phyloP scores from a whole-genome alignment of 2,797 vertebrate species.

The Nannoperca australis region DNA sequence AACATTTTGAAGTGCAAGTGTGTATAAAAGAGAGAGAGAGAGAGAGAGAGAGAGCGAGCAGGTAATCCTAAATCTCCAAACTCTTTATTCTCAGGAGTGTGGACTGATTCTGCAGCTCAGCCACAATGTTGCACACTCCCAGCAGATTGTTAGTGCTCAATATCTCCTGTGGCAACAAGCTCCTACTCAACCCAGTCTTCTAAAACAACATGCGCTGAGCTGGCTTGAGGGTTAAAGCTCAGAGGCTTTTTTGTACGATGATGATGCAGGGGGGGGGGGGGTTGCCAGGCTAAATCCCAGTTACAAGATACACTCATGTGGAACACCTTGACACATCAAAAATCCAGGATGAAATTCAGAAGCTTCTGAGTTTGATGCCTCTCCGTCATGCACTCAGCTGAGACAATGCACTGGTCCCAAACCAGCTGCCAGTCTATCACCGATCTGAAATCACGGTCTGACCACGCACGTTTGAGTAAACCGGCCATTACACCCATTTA shows the following conservation, averaged over 20 bases:
- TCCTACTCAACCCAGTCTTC: conserved; percentile 32
- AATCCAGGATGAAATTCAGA: conserved; percentile 7
- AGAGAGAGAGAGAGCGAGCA: conserved; percentile 17
- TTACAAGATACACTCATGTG: conserved; percentile 11
- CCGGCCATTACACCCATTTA: neutral
- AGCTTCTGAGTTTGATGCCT: conserved; percentile 31
- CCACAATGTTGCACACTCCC: conserved; percentile 43
- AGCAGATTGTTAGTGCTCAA: conserved; percentile 45
- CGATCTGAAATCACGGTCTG: neutral
- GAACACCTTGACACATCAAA: conserved; percentile 35
- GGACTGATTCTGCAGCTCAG: conserved; percentile 47
- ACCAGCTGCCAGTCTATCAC: neutral
- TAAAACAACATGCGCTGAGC: conserved; percentile 42
- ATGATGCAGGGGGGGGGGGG: conserved; percentile 10
- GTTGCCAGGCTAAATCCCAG: conserved; percentile 23
- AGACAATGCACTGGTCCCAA: neutral
- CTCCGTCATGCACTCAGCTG: neutral
- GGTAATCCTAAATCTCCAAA: conserved; percentile 60
- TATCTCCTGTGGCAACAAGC: conserved; percentile 56
- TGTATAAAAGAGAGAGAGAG: neutral
- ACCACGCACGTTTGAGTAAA: neutral
- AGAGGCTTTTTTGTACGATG: conserved; percentile 18
- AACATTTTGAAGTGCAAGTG: conserved; percentile 44
- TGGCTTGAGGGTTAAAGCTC: conserved; percentile 53
- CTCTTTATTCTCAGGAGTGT: conserved; percentile 59